These are phyloP conservation scores for Nemotelus pantherinus DNA, from an alignment of 2,888 invertebrate genomes.

Conservation along the genomic window DNA sequence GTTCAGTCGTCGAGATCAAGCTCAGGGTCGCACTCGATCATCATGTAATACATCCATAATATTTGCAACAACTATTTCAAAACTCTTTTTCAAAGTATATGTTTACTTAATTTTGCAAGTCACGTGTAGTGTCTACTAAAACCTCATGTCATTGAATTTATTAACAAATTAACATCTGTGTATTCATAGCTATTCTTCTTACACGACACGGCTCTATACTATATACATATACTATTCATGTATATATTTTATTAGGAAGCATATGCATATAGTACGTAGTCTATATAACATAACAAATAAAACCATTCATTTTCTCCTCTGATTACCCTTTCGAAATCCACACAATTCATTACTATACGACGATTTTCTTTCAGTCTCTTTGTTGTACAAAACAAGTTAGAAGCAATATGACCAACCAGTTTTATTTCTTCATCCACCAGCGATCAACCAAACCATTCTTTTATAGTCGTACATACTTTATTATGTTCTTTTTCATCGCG, in stretches of 20 bases:
- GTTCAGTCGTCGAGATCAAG: too few species aligned
- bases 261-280: neutral
- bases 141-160: too few species aligned
- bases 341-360: constrained; percentile 14
- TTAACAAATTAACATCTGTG: too few species aligned
- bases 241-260: neutral
- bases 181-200: neutral
- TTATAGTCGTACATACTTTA: neutral
- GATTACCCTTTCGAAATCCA: neutral
- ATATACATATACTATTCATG: neutral
- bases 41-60: too few species aligned
- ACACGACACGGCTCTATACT: neutral
- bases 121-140: too few species aligned
- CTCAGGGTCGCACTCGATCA: too few species aligned
- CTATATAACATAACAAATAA: neutral
- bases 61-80: too few species aligned
- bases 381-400: constrained; percentile 8
- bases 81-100: too few species aligned
- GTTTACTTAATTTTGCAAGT: too few species aligned
- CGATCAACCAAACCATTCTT: constrained; percentile 17
- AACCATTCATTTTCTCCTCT: neutral
- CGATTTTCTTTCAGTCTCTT: constrained; percentile 16
- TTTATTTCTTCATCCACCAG: constrained; percentile 8
- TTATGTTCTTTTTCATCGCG: constrained; percentile 1
- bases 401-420: constrained; percentile 12